phyloP scores from a whole-genome alignment of 2,113 vertebrate species.

The Carlito syrichta region DNA sequence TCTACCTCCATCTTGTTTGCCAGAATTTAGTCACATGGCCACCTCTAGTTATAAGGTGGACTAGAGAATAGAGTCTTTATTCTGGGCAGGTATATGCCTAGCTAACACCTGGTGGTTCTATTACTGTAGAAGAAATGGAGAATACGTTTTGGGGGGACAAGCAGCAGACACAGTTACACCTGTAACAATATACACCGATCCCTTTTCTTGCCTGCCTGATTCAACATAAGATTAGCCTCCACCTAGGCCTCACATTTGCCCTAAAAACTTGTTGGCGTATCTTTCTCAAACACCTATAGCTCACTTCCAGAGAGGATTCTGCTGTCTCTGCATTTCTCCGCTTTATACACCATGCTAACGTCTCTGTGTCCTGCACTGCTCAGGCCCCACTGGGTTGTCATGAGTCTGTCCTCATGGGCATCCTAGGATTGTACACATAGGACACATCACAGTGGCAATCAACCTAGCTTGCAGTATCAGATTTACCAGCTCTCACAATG shows the following conservation, averaged over 20 bases:
- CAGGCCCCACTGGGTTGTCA: fast-evolving
- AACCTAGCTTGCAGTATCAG: not conserved
- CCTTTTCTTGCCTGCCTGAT: not conserved
- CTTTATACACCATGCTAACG: not conserved
- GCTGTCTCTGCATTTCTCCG: not conserved
- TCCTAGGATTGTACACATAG: not conserved
- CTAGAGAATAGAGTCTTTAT: not conserved
- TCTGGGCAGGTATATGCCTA: not conserved
- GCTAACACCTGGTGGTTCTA: not conserved
- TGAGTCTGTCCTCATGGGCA: not conserved
- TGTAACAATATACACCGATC: not conserved
- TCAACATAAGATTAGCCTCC: not conserved
- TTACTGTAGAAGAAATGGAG: not conserved
- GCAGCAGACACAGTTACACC: not conserved
- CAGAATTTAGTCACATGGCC: not conserved
- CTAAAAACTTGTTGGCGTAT: not conserved
- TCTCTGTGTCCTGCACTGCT: not conserved
- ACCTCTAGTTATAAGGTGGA: not conserved
- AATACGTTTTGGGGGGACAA: not conserved
- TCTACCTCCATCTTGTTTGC: not conserved
- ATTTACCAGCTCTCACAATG: not conserved
- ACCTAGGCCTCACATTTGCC: not conserved
- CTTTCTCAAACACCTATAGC: not conserved
- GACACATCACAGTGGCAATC: not conserved
- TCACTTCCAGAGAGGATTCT: not conserved